phyloP scores from a whole-genome alignment of 2,113 vertebrate genomes.

The Cynopterus brachyotis region DNA sequence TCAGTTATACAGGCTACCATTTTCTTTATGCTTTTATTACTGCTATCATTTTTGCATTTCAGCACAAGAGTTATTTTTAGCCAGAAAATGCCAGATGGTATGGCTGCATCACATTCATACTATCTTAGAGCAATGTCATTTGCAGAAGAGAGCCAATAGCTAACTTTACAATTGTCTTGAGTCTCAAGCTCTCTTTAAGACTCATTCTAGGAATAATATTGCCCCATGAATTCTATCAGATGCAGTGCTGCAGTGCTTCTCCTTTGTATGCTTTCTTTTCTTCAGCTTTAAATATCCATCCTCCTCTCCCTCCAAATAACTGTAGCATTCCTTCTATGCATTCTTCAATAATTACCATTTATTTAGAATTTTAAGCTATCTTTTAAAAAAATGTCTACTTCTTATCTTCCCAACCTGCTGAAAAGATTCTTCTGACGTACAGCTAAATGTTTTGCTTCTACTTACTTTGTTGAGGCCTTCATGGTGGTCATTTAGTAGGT shows the following conservation, averaged over 20 bases:
- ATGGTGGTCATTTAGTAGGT: neutral
- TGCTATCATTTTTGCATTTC: conserved; percentile 20
- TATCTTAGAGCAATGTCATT: conserved; percentile 33
- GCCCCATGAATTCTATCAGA: neutral
- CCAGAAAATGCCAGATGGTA: conserved; percentile 69
- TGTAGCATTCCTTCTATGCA: neutral
- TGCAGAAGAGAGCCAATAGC: conserved; percentile 4
- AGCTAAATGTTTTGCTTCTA: neutral
- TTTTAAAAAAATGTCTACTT: neutral
- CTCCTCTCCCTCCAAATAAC: neutral
- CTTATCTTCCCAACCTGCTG: neutral
- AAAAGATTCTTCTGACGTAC: neutral
- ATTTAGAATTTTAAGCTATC: neutral
- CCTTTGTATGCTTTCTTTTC: neutral
- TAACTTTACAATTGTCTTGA: neutral
- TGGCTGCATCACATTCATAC: neutral
- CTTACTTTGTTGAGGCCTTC: neutral
- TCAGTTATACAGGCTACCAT: neutral
- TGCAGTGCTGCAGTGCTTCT: neutral
- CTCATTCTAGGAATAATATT: neutral
- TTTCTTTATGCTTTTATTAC: conserved; percentile 52
- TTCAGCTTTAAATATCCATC: neutral
- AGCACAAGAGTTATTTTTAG: conserved; percentile 28
- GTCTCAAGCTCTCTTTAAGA: neutral
- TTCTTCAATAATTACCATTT: neutral